Conservation (phyloP, 1,140 invertebrate species). For the Procambarus clarkii region DNA sequence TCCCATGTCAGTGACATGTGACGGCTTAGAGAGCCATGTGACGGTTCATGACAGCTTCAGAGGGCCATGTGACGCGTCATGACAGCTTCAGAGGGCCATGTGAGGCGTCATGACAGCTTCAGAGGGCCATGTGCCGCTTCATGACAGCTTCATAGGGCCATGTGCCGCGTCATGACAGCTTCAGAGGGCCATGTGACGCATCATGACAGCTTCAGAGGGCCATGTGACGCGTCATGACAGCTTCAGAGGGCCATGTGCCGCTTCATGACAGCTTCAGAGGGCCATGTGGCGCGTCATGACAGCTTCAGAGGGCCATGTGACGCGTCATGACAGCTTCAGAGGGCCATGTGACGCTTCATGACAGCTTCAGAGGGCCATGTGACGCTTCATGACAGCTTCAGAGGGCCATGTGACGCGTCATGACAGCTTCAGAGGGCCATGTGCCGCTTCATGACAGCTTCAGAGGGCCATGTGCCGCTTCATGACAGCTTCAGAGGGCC, state of each 20-base stretch:
- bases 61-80: background rate
- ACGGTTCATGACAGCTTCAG: too few species aligned
- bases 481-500: too few species aligned
- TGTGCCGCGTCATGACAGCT: background rate
- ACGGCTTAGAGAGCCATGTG: background rate
- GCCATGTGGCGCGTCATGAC: background rate
- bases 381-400: background rate
- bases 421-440: too few species aligned
- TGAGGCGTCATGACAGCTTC: too few species aligned
- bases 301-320: background rate
- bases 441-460: background rate
- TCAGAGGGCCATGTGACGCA: too few species aligned
- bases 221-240: background rate
- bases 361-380: too few species aligned
- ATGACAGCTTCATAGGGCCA: background rate
- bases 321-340: slow-evolving; percentile 3
- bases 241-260: too few species aligned
- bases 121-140: background rate
- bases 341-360: slow-evolving; percentile 84
- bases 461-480: background rate
- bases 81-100: background rate
- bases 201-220: background rate
- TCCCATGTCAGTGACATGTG: too few species aligned
- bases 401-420: background rate
- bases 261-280: background rate